Evolutionary conservation across 2,797 vertebrate species (phyloP).

Genomic region (Lindbergichthys nudifrons): DNA sequence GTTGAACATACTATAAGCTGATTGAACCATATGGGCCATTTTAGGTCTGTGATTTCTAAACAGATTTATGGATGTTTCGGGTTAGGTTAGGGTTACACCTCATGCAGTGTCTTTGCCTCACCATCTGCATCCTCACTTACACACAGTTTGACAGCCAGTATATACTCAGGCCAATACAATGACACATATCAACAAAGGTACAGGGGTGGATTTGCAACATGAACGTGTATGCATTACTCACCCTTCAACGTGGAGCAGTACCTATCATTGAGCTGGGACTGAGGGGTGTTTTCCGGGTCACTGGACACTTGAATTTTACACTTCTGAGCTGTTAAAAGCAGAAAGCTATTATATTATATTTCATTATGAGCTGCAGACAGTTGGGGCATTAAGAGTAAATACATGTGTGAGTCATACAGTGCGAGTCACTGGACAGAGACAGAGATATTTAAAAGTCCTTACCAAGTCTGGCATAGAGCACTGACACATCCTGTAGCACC

Average conservation of each 20-base stretch:
- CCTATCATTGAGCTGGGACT: slow-evolving; percentile 33
- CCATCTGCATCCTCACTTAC: too few species aligned
- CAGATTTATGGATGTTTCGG: too few species aligned
- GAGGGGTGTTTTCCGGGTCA: slow-evolving; percentile 69
- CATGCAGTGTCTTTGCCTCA: too few species aligned
- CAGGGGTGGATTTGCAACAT: not conserved
- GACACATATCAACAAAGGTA: not conserved
- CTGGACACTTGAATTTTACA: slow-evolving; percentile 62
- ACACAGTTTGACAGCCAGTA: slow-evolving; percentile 2
- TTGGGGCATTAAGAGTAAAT: slow-evolving; percentile 24
- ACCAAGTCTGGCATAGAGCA: slow-evolving; percentile 85
- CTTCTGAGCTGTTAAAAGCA: slow-evolving; percentile 76
- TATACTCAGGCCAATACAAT: not conserved
- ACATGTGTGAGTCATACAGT: slow-evolving; percentile 14
- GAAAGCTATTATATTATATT: not conserved
- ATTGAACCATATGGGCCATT: too few species aligned
- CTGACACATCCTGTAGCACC: slow-evolving; percentile 83
- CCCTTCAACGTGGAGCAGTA: slow-evolving; percentile 83
- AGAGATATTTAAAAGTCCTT: slow-evolving; percentile 28
- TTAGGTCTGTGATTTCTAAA: too few species aligned
- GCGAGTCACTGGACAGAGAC: slow-evolving; percentile 3
- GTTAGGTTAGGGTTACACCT: too few species aligned
- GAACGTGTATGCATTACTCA: slow-evolving; percentile 51
- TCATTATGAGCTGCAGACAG: slow-evolving; percentile 32
- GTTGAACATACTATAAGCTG: too few species aligned